Evolutionary conservation across 2,888 invertebrate genomes (phyloP).

Genomic region (Eupithecia subfuscata): DNA sequence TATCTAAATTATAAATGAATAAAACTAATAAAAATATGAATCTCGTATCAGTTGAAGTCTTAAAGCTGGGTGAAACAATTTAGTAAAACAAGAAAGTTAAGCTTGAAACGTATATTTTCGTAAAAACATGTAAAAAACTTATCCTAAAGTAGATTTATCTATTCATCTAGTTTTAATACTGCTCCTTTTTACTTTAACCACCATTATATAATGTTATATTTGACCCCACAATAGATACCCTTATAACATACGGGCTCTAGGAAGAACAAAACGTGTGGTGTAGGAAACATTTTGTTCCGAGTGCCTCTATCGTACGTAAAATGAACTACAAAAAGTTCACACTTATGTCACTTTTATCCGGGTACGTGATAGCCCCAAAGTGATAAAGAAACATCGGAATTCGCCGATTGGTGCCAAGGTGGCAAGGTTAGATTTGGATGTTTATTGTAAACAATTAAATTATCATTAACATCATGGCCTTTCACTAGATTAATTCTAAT

Average conservation of each 20-base stretch:
- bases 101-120: constrained; percentile 22
- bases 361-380: background rate
- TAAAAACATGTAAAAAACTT: constrained; percentile 25
- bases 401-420: background rate
- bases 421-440: background rate
- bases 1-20: background rate
- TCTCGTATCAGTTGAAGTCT: background rate
- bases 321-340: background rate
- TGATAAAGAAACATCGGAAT: background rate
- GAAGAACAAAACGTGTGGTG: background rate
- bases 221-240: background rate
- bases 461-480: background rate
- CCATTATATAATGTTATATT: background rate
- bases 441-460: constrained; percentile 1
- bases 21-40: background rate
- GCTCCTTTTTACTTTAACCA: constrained; percentile 13
- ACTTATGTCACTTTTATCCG: background rate
- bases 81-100: background rate
- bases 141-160: constrained; percentile 11
- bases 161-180: constrained; percentile 28
- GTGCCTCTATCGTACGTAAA: background rate
- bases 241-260: background rate
- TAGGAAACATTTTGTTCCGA: background rate
- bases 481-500: background rate
- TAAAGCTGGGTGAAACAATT: background rate